Evolutionary conservation across 2,888 invertebrate genomes (phyloP), one percentile per base, ranked within the genome.

Genomic region (Volucella zonaria): DNA sequence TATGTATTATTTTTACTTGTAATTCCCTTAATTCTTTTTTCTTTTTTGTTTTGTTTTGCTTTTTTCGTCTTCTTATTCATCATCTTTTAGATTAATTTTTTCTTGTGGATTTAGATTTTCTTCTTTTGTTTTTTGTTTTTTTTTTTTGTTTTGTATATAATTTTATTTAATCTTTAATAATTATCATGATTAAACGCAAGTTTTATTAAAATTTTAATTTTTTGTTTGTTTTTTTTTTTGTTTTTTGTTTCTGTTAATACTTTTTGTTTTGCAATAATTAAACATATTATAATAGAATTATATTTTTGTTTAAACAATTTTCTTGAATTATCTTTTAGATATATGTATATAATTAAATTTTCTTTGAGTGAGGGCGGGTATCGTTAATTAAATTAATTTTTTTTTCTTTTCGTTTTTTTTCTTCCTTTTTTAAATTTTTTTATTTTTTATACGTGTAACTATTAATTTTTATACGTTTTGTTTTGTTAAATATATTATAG

Each of bases 351-450:
- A 12, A 62, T 54, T 52, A 8, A 23, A 42, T 78, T 74, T 47
- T 70, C 42, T 70, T 79, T 80, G 66, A 76, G 54, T 83, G 75
- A 83, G 83, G 79, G 80, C 83, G 80, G 80, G 80, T 83, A 75
- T 67, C 79, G 54, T 77, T 70, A 70, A 64, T 79, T 79, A 74
- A 40, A 54, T 38, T 76, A 54, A 4, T 40, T 82, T 64, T 59
- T 42, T 15, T 74, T 68, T 54, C 43, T 67, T 59, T 51, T 18
- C 54, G 12, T 52, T 59, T 18, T 1, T 18, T 18, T 18, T 18
- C 18, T 61, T 68, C 68, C 56, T 52, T 49, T 70, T 56, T 62
- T 74, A 74, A 56, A n/a, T n/a, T n/a, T 52, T 78, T 71, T 51
- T 76, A 58, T 45, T 10, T 66, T 66, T 58, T 75, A 40, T 64